Evolutionary conservation across 1,140 invertebrate species (phyloP).

Genomic region (Heterodera carotae): DNA sequence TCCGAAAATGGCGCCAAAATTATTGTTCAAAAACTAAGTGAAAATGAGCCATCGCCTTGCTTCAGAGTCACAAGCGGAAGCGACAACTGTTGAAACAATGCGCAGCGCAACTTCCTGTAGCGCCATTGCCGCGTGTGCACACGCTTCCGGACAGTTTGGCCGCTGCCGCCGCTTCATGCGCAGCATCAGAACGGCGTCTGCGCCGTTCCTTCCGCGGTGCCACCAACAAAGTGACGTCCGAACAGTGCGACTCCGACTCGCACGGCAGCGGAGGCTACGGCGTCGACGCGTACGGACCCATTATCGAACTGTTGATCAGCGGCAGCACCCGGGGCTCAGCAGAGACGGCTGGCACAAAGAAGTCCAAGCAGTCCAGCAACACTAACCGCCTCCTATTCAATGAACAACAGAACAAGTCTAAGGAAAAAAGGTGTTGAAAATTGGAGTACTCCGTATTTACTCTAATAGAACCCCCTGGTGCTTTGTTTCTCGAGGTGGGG

Average conservation of each 20-base stretch:
- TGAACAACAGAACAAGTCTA: conserved; percentile 34
- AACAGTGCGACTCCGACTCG: not conserved
- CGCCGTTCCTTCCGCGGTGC: not conserved
- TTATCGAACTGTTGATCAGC: conserved; percentile 31
- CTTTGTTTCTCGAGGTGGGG: too few relatives aligned
- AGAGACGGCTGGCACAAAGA: conserved; percentile 7
- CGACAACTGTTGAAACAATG: conserved; percentile 4
- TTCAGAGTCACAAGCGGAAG: conserved; percentile 16
- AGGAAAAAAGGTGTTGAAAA: conserved; percentile 24
- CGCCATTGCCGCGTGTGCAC: conserved; percentile 25
- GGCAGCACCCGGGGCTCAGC: conserved; percentile 8
- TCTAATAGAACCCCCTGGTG: too few relatives aligned
- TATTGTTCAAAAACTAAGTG: too few relatives aligned
- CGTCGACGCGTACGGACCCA: not conserved
- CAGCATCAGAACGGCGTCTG: not conserved
- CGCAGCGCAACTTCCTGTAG: conserved; percentile 14
- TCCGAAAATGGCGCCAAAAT: too few relatives aligned
- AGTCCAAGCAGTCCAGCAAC: conserved; percentile 12
- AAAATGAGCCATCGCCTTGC: too few relatives aligned
- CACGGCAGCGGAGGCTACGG: not conserved
- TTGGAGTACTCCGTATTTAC: not conserved
- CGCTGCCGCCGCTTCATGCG: not conserved
- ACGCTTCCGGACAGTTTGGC: conserved; percentile 17
- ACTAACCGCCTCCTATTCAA: conserved; percentile 3
- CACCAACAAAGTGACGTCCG: not conserved